Conservation (phyloP, 2,888 invertebrate genomes). For the Cataglyphis albicans region DNA sequence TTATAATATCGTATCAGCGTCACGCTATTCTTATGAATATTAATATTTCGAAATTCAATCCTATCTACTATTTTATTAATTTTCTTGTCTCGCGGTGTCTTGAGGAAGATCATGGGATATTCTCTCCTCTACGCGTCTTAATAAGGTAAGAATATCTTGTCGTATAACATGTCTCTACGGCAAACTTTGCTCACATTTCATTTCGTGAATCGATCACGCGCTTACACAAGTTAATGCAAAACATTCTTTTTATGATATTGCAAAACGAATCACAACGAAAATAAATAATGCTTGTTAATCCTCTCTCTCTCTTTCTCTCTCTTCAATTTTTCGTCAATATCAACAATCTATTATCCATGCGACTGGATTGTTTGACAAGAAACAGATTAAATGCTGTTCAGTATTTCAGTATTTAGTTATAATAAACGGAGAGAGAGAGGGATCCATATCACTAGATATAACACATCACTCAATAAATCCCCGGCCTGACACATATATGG, state of each 20-base stretch:
- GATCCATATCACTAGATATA: too few species aligned
- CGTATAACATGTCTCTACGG: constrained; percentile 18
- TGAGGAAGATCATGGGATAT: neutral
- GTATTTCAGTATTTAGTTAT: neutral
- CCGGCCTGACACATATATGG: too few species aligned
- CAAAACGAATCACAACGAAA: neutral
- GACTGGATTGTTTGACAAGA: constrained; percentile 54
- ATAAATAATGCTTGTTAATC: constrained; percentile 54
- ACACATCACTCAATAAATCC: too few species aligned
- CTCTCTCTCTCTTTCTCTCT: constrained; percentile 18
- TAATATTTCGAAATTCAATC: constrained; percentile 32
- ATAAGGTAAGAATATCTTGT: constrained; percentile 44
- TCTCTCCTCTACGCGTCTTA: constrained; percentile 27
- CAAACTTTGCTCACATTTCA: constrained; percentile 34
- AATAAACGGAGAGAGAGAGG: too few species aligned
- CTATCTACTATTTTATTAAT: constrained; percentile 31
- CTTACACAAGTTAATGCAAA: constrained; percentile 36
- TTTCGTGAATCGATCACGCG: neutral
- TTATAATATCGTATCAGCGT: constrained; percentile 21
- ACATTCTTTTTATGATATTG: constrained; percentile 14
- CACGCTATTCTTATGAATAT: constrained; percentile 30
- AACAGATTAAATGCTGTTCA: constrained; percentile 57
- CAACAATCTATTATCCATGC: constrained; percentile 55
- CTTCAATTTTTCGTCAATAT: constrained; percentile 62
- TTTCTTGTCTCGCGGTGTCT: constrained; percentile 19